Conservation (phyloP, 2,888 invertebrate genomes). For the Lathronympha strigana region DNA sequence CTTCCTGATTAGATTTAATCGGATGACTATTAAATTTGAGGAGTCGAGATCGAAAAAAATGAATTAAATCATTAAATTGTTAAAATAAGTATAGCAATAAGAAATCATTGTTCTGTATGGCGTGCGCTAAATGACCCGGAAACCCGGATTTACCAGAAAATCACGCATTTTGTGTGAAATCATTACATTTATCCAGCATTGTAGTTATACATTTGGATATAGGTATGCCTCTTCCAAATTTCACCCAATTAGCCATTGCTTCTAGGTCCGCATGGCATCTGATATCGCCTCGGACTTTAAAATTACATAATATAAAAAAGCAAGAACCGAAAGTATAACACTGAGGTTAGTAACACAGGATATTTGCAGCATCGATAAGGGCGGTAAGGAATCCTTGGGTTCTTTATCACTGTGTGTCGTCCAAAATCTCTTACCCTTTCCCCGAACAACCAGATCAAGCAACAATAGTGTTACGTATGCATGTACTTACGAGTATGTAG, state of each 20-base stretch:
- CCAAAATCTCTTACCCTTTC: too few species aligned
- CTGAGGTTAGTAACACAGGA: too few species aligned
- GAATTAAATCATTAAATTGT: constrained; percentile 13
- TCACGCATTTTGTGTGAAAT: constrained; percentile 13
- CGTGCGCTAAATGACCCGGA: constrained; percentile 6
- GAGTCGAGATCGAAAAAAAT: constrained; percentile 10
- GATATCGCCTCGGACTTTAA: too few species aligned
- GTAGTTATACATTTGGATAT: not conserved
- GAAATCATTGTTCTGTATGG: not conserved
- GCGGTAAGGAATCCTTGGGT: too few species aligned
- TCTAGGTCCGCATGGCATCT: too few species aligned
- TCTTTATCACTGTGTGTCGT: too few species aligned
- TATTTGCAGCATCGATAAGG: too few species aligned
- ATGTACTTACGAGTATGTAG: not conserved
- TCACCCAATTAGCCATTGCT: too few species aligned
- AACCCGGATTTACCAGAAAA: constrained; percentile 7
- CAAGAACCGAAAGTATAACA: too few species aligned
- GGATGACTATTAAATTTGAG: constrained; percentile 28
- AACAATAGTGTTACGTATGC: not conserved
- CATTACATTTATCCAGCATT: not conserved
- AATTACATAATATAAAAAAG: too few species aligned
- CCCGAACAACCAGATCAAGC: too few species aligned
- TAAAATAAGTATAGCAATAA: constrained; percentile 10
- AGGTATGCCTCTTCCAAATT: too few species aligned
- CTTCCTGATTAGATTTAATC: constrained; percentile 40